These are phyloP conservation scores for Pseudeuparius sepicola DNA, from an alignment of 2,888 invertebrate species.

Conservation along the genomic window DNA sequence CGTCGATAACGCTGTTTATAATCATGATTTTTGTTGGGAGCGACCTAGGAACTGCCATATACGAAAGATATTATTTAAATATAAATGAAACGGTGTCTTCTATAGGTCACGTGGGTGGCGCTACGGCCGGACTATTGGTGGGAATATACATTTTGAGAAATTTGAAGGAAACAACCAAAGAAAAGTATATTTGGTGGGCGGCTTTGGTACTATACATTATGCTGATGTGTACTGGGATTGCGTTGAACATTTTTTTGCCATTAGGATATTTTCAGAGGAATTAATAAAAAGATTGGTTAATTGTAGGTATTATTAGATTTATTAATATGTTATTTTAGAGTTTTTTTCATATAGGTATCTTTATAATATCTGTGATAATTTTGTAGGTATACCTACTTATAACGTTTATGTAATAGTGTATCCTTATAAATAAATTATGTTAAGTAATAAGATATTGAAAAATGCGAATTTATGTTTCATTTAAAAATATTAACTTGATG, in stretches of 20 bases:
- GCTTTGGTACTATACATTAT: slow-evolving; percentile 59
- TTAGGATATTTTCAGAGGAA: slow-evolving; percentile 13
- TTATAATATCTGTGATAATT: too few relatives aligned
- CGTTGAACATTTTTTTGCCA: slow-evolving; percentile 23
- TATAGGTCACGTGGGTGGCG: slow-evolving; percentile 85
- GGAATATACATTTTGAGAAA: slow-evolving; percentile 56
- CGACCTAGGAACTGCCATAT: slow-evolving; percentile 83
- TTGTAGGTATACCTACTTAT: too few relatives aligned
- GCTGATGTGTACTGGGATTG: slow-evolving; percentile 47
- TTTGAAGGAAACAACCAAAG: slow-evolving; percentile 50
- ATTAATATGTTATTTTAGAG: too few relatives aligned
- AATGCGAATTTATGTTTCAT: too few relatives aligned
- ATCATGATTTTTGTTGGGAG: slow-evolving; percentile 68
- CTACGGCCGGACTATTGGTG: slow-evolving; percentile 69
- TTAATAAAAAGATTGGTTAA: too few relatives aligned
- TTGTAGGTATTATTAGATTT: too few relatives aligned
- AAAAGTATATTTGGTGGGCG: slow-evolving; percentile 53
- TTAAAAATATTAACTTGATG: too few relatives aligned
- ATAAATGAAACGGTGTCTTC: slow-evolving; percentile 67
- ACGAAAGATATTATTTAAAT: slow-evolving; percentile 68
- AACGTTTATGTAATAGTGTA: too few relatives aligned
- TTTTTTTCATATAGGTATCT: too few relatives aligned
- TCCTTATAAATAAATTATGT: too few relatives aligned
- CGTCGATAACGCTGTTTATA: slow-evolving; percentile 69
- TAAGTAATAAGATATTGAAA: too few relatives aligned